A percentile compares a stretch with the other conserved stretches of the same genome.
Evolutionary conservation across 2,113 vertebrate genomes (phyloP).

Genomic region (Pterocles gutturalis): DNA sequence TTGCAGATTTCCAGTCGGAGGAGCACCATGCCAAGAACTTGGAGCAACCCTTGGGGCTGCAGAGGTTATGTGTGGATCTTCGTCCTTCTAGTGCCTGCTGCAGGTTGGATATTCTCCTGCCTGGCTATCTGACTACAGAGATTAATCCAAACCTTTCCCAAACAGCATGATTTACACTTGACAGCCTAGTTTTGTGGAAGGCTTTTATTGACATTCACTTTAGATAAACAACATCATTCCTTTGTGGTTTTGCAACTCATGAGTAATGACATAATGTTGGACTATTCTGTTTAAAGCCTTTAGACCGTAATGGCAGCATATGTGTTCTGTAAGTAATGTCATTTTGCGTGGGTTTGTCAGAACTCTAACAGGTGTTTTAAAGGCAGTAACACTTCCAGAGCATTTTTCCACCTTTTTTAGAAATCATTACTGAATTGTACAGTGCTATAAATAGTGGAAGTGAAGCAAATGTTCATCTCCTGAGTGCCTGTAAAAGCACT

Average conservation of each 20-base stretch:
- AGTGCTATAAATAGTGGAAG: neutral
- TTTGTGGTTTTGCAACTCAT: constrained; percentile 1
- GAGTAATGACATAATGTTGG: neutral
- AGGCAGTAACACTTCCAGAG: neutral
- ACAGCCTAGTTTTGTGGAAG: neutral
- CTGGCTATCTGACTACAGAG: neutral
- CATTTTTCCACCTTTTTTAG: neutral
- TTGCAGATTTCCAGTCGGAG: neutral
- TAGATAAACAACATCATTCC: neutral
- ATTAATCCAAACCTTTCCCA: rapidly evolving
- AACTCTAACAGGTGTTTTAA: neutral
- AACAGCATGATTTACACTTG: neutral
- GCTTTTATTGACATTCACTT: neutral
- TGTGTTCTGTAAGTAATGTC: neutral
- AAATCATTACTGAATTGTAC: neutral
- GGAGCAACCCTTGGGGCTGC: neutral
- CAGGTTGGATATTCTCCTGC: neutral
- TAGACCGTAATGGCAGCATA: neutral
- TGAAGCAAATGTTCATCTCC: neutral
- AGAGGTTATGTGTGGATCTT: neutral
- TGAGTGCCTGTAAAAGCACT: neutral
- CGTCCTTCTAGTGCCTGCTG: neutral
- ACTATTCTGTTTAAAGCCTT: neutral
- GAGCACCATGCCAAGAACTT: rapidly evolving
- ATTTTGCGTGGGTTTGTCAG: neutral